Conservation (phyloP, 2,797 vertebrate species). For the Gobionotothen gibberifrons region DNA sequence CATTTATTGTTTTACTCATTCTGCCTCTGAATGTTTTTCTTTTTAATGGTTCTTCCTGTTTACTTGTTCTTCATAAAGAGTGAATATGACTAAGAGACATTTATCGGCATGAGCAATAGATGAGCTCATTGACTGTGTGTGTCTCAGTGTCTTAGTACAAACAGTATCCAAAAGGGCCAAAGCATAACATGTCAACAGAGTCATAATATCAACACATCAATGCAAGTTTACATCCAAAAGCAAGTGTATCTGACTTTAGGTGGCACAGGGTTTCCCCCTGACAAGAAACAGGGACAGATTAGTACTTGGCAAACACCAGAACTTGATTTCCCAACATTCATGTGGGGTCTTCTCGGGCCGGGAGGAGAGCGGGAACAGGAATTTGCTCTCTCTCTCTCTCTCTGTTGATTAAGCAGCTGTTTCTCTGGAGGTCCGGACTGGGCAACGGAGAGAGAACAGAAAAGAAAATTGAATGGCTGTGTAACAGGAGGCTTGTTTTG, state of each 20-base stretch:
- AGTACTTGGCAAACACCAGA: conserved; percentile 74
- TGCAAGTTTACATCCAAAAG: conserved; percentile 19
- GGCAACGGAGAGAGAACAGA: conserved; percentile 52
- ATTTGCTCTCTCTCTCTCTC: conserved; percentile 66
- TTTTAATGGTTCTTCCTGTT: conserved; percentile 31
- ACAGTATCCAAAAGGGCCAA: conserved; percentile 2
- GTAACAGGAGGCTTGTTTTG: conserved; percentile 63
- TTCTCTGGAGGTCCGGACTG: conserved; percentile 61
- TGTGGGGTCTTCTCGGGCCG: conserved; percentile 77
- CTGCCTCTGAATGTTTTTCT: not conserved
- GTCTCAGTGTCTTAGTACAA: conserved; percentile 24
- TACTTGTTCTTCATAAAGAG: conserved; percentile 33
- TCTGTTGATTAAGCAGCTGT: conserved; percentile 70
- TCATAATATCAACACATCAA: conserved; percentile 17
- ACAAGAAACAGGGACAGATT: conserved; percentile 61
- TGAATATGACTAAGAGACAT: conserved; percentile 50
- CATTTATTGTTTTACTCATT: conserved; percentile 25
- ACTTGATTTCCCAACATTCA: conserved; percentile 81
- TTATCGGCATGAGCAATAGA: conserved; percentile 42
- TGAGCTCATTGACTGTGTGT: conserved; percentile 54
- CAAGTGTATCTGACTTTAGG: conserved; percentile 35
- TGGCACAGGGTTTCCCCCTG: conserved; percentile 52
- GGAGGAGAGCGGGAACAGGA: conserved; percentile 70
- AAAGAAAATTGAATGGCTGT: conserved; percentile 45
- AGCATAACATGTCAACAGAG: conserved; percentile 32